Evolutionary conservation across 1,140 invertebrate species (phyloP), one percentile per base, ranked within the genome.

Genomic region (Muscidifurax raptorellus): DNA sequence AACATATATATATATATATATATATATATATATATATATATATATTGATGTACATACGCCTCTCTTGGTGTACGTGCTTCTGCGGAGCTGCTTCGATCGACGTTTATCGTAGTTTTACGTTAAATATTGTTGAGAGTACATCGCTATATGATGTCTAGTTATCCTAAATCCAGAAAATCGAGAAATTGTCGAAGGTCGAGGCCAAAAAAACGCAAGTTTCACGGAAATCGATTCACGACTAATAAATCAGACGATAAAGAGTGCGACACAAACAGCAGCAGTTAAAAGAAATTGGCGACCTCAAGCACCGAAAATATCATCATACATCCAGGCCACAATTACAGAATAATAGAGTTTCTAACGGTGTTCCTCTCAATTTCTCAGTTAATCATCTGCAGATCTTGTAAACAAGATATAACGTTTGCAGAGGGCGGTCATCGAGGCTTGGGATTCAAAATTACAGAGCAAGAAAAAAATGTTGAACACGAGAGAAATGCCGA

Each of bases 381-480:
- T 59, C 78, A 87, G 25, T 64, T 87, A 36, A 67, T 84, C 67
- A 79, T 87, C 47, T 87, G 84, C 78, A 82, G 79, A 80, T 66
- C 28, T 13, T 86, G 85, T 64, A 79, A 82, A 44, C 80, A 86
- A 84, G 69, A 79, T 22, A 32, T 86, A 79, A 64, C 28, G 64
- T 86, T 87, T 52, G 28, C 52, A 44, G 82, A 86, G 82, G 86
- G 83, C 28, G 78, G 69, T 32, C 78, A 81, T 80, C 80, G 86
- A 83, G 80, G 86, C n/a, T 59, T 86, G 44, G 85, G 86, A n/a
- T 87, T 86, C 47, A 83, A 87, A 83, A 76, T 36, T 86, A n/a
- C n/a, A 18, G 47, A 83, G 27, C 64, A 83, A 83, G 28, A 27
- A 83, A 22, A 47, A 44, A 83, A 83, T 27, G 72, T 44, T n/a